Conservation (phyloP, 2,888 invertebrate species). For the Polietes domitor region DNA sequence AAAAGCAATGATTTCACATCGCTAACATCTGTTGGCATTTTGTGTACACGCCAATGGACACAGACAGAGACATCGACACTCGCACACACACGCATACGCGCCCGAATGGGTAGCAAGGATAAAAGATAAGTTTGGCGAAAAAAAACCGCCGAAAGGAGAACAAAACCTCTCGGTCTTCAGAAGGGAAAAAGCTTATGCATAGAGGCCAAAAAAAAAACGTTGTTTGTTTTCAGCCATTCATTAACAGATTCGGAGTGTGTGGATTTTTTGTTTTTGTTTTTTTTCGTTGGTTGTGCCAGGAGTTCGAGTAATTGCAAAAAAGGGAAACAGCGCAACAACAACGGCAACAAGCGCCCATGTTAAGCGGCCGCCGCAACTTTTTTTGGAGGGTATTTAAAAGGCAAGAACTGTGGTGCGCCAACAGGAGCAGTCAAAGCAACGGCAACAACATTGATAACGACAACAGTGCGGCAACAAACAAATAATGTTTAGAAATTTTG, state of each 20-base stretch:
- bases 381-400: conserved; percentile 47
- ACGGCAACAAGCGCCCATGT: background rate
- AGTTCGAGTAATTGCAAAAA: background rate
- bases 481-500: conserved; percentile 17
- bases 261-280: conserved; percentile 24
- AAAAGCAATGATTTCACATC: conserved; percentile 48
- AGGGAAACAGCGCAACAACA: background rate
- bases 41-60: conserved; percentile 1
- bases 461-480: background rate
- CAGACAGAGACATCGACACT: background rate
- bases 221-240: conserved; percentile 4
- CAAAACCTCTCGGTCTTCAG: background rate
- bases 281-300: too few relatives aligned
- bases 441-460: background rate
- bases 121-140: conserved; percentile 45
- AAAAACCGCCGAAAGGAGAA: background rate
- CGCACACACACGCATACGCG: too few relatives aligned
- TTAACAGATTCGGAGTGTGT: conserved; percentile 34
- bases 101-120: too few relatives aligned
- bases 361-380: background rate
- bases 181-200: background rate
- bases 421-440: background rate
- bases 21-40: conserved; percentile 50
- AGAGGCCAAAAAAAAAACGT: background rate
- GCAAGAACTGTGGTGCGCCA: background rate